Evolutionary conservation across 2,888 invertebrate species (phyloP), one percentile per base, ranked within the genome.

Genomic region (Euphydryas editha): DNA sequence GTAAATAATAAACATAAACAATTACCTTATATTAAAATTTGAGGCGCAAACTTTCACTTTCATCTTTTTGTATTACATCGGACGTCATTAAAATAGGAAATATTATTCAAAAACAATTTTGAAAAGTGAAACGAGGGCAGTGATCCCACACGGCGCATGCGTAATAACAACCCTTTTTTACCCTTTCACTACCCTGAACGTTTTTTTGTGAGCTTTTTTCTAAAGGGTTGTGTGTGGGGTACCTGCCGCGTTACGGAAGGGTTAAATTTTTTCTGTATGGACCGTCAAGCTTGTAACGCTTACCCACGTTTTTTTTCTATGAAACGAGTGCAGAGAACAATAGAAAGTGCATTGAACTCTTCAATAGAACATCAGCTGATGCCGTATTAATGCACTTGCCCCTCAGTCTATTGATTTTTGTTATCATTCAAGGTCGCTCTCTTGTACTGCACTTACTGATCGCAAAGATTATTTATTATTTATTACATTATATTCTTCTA

Each of bases 101-200:
- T 57, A 63, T 30, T 30, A 30, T 64, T 64, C 63, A 54, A 64
- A 58, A 49, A 30, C 51, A 58, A 85, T 81, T 88, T 87, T 84
- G 84, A 88, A 90, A 88, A 86, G 85, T 84, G 78, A 81, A 83
- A 81, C 84, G 87, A 88, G 92, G 90, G 87, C 89, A 88, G 78
- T 88, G 87, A 84, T 88, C 89, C 87, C 85, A 69, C 76, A 81
- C 79, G 79, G 81, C 92, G 92, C 92, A 92, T 90, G 92, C 92
- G 92, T 89, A 87, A 85, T 85, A 82, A 76, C 87, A 91, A 92
- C 92, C 92, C 92, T 91, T 92, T 89, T 91, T 90, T 87, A 90
- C 90, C 91, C 91, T 88, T 92, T 91, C 87, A 85, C 80, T 85
- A 86, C 88, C 89, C 91, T 76, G 85, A 85, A 85, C 78, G 81